Conservation (phyloP, 2,113 vertebrate genomes). For the Scytalopus superciliaris region DNA sequence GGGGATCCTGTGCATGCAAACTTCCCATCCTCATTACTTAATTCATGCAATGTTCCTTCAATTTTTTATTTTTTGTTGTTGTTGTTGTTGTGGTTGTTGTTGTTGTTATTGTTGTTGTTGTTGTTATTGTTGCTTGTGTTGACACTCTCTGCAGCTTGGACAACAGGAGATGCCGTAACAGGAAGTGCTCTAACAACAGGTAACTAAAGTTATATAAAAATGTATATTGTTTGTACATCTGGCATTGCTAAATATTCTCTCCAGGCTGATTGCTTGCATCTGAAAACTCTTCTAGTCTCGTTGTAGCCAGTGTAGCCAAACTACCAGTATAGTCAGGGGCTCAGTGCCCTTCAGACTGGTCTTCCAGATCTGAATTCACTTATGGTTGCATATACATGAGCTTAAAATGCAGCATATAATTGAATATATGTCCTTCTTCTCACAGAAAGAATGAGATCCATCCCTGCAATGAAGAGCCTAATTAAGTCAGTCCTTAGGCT, state of each 20-base stretch:
- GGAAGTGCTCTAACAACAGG: fast-evolving
- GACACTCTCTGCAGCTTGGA: neutral
- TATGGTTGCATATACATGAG: fast-evolving
- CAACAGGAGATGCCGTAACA: fast-evolving
- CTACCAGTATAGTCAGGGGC: fast-evolving
- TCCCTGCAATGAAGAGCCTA: neutral
- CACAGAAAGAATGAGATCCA: neutral
- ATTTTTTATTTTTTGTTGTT: neutral
- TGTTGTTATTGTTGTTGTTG: neutral
- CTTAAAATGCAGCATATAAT: neutral
- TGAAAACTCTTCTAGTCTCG: neutral
- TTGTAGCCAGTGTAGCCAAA: neutral
- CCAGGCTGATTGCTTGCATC: neutral
- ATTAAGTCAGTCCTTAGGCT: neutral
- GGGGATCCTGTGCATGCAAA: neutral
- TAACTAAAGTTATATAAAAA: neutral
- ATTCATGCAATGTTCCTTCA: neutral
- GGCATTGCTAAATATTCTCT: neutral
- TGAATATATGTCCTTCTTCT: neutral
- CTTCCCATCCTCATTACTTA: neutral
- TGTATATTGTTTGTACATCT: neutral
- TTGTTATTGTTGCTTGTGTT: neutral
- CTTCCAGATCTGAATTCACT: neutral
- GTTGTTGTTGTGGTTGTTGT: neutral
- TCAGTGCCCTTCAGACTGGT: neutral